These are phyloP conservation scores for Peribatodes rhomboidaria DNA, from an alignment of 2,888 invertebrate species.

Conservation along the genomic window DNA sequence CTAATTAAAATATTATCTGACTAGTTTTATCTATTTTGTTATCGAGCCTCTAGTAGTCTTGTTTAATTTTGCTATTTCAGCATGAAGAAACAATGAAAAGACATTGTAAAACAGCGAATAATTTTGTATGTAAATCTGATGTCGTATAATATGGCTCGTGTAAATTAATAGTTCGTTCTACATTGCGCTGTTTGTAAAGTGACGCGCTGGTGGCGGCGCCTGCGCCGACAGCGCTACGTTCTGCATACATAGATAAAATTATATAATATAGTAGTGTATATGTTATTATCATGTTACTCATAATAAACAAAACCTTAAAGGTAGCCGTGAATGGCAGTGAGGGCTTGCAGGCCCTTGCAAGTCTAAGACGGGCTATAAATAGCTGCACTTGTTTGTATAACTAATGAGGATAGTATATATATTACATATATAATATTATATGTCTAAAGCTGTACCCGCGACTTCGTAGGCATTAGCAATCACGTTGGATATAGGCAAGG, in stretches of 20 bases:
- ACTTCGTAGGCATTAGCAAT: no score
- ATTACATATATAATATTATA: no score
- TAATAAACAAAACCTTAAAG: slow-evolving; percentile 33
- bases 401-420: slow-evolving; percentile 1
- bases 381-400: slow-evolving; percentile 21
- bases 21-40: not conserved
- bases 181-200: slow-evolving; percentile 45
- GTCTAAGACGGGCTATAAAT: slow-evolving; percentile 34
- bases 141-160: slow-evolving; percentile 10
- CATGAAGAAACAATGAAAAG: not conserved
- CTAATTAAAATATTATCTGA: slow-evolving; percentile 6
- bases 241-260: slow-evolving; percentile 9
- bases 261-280: not conserved
- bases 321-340: slow-evolving; percentile 36
- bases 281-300: slow-evolving; percentile 29
- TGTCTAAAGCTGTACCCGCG: no score
- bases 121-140: slow-evolving; percentile 37
- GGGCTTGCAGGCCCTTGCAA: slow-evolving; percentile 31
- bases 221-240: not conserved
- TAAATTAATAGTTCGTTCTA: not conserved
- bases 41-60: not conserved
- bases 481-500: no score
- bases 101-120: not conserved
- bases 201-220: slow-evolving; percentile 45
- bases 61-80: slow-evolving; percentile 1